phyloP scores from a whole-genome alignment of 2,888 invertebrate species.

The Melikaiella ostensackeni region DNA sequence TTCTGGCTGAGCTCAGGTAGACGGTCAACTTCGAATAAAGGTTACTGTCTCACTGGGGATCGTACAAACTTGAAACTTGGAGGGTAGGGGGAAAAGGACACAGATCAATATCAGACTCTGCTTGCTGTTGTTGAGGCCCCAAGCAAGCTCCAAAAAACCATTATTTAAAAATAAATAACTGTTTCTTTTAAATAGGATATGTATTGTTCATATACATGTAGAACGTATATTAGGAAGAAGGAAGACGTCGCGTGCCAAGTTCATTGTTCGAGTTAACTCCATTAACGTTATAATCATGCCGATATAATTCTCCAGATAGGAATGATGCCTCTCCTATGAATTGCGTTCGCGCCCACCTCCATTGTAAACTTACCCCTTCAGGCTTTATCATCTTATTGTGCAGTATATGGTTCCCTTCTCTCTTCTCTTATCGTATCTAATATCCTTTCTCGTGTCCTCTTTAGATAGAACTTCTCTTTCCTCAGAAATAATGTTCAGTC shows the following conservation, averaged over 20 bases:
- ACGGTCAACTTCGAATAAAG: no score
- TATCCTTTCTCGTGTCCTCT: not conserved
- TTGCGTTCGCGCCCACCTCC: conserved; percentile 26
- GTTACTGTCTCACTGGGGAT: no score
- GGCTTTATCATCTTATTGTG: conserved; percentile 32
- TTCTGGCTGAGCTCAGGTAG: no score
- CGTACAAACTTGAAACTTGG: no score
- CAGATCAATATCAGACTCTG: no score
- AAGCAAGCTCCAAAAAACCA: no score
- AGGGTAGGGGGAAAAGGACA: no score
- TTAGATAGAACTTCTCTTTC: not conserved
- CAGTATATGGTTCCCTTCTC: no score
- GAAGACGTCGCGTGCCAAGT: conserved; percentile 39
- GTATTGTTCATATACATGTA: not conserved
- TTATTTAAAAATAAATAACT: no score
- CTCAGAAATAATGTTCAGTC: not conserved
- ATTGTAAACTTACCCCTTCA: conserved; percentile 16
- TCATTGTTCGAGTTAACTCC: conserved; percentile 45
- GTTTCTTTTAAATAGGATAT: no score
- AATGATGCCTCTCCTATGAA: conserved; percentile 30
- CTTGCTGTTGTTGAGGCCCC: no score
- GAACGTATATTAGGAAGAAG: not conserved
- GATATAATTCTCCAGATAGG: conserved; percentile 42
- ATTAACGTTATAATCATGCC: conserved; percentile 46
- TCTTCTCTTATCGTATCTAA: not conserved